Base-by-base conservation (phyloP, 2,888 invertebrate species). In the Nephrocerus scutellatus region DNA sequence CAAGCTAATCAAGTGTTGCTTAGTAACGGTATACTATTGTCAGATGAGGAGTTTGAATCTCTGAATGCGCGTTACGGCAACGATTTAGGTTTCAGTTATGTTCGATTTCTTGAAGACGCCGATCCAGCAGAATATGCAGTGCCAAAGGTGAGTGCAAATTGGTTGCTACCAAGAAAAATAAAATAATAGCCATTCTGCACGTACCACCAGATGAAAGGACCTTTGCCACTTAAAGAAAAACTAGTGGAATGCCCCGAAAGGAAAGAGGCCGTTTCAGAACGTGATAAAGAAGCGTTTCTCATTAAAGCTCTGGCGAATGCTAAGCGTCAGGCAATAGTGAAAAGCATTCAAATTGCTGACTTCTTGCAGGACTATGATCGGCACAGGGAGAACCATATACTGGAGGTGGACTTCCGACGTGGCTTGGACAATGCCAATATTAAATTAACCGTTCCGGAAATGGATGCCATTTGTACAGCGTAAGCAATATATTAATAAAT, bases 81-180 rank as follows among this genome's bases (percentile, higher is more conserved):
- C 60, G 80, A 84, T 57, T 65, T 79, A 56, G 86, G 85, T 15
- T 85, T 87, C 63, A 79, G 79, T 70, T 87, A 85, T 58, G 72
- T 73, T 44, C 73, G 73, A 51, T 79, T 87, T 50, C 66, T 86
- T 36, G 74, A 75, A 39, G 84, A 84, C 66, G 76, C 49, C 4
- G 68, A 68, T 54, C 65, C 66, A 3, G 56, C 58, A 0, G 63
- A 64, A 41, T 66, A 63, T 41, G 64, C 56, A 1, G 51, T 62
- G 48, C 65, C 68, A 3, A 51, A 54, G 13, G 49, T 63, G 46
- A 28, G 37, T 12, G 10, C n/a, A n/a, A n/a, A n/a, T n/a, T n/a
- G n/a, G n/a, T n/a, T n/a, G n/a, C n/a, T n/a, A n/a, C 43, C 69
- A 1, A n/a, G 15, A 29, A 29, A n/a, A 18, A 2, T 18, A 10